Percentiles rank a stretch among this genome's conserved stretches.
Conservation (phyloP, 2,113 vertebrate genomes). For the Lepidothrix coronata region DNA sequence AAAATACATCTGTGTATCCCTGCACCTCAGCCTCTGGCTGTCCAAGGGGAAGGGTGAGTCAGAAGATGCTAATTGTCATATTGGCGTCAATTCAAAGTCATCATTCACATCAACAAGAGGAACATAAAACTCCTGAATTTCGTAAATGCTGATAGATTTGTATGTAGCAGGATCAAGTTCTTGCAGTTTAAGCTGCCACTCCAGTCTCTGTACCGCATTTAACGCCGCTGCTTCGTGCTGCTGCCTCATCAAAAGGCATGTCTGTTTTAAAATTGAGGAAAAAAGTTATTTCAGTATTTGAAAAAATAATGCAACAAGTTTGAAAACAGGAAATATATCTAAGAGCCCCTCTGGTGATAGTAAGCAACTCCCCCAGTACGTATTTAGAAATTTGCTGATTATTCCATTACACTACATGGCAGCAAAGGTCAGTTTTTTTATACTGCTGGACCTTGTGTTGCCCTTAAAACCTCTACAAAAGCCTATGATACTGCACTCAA, state of each 20-base stretch:
- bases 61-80: conserved; percentile 76
- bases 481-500: background rate
- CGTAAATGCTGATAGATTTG: conserved; percentile 98
- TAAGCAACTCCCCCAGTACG: background rate
- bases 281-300: background rate
- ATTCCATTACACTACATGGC: background rate
- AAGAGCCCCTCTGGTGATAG: background rate
- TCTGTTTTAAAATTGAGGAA: conserved; percentile 75
- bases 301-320: background rate
- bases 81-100: conserved; percentile 97
- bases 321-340: background rate
- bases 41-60: background rate
- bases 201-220: conserved; percentile 95
- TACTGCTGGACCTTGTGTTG: background rate
- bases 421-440: background rate
- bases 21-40: background rate
- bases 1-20: background rate
- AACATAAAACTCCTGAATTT: conserved; percentile 97
- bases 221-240: conserved; percentile 98
- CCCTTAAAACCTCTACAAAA: background rate
- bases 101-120: conserved; percentile 98
- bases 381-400: background rate
- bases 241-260: conserved; percentile 97
- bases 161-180: conserved; percentile 95
- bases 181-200: conserved; percentile 98